These are phyloP conservation scores for Ophthalmolycus amberensis DNA, from an alignment of 2,113 vertebrate species.

Conservation along the genomic window DNA sequence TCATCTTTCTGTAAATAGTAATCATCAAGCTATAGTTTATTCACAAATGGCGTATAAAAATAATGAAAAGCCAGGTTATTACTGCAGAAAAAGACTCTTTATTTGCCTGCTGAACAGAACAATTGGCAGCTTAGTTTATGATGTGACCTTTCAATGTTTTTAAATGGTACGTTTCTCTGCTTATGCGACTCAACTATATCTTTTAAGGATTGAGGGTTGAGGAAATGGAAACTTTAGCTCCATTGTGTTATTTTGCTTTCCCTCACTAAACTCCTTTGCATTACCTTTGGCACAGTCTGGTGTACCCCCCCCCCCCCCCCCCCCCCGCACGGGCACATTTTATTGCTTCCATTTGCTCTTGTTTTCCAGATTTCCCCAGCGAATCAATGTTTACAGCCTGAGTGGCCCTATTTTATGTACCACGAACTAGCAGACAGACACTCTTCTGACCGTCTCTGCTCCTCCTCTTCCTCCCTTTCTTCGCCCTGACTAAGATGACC, in stretches of 20 bases:
- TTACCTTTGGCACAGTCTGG: constrained; percentile 41
- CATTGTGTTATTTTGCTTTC: constrained; percentile 27
- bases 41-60: constrained; percentile 15
- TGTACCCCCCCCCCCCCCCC: not conserved
- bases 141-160: constrained; percentile 26
- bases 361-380: constrained; percentile 64
- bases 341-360: constrained; percentile 71
- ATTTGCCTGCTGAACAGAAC: not conserved
- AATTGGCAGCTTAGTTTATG: not conserved
- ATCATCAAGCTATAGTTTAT: constrained; percentile 1
- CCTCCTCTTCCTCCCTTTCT: not conserved
- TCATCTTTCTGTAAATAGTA: constrained; percentile 24
- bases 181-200: not conserved
- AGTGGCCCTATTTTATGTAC: constrained; percentile 65
- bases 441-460: constrained; percentile 15
- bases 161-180: not conserved
- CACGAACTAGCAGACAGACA: constrained; percentile 21
- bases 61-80: constrained; percentile 18
- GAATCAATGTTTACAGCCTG: constrained; percentile 66
- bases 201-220: not conserved
- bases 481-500: not conserved
- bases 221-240: constrained; percentile 42
- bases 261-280: constrained; percentile 31
- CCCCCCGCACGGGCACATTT: constrained; percentile 35
- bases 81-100: not conserved